Base-by-base conservation (phyloP, 2,797 vertebrate genomes). In the Triplophysa bombifrons region DNA sequence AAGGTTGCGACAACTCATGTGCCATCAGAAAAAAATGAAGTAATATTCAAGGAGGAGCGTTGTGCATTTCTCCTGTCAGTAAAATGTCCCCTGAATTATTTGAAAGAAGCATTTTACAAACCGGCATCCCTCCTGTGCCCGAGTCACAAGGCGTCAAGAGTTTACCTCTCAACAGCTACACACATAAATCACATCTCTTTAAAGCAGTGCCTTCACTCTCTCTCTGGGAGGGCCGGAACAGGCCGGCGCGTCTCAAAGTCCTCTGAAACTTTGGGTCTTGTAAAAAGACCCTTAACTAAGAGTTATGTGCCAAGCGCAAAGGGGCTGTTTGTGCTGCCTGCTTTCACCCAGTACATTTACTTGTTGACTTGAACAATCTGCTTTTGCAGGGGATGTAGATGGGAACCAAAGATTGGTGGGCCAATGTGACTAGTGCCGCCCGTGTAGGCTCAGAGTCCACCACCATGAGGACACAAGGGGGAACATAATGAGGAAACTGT, bases 401-500 rank as follows among this genome's bases (percentile, higher is more conserved):
- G 63, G 51, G 77, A 66, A 72, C 69, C 61, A 20, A 79, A 30
- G 69, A 72, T 72, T 72, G 30, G 44, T 51, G 65, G 72, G 34
- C 51, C 53, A 60, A n/a, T 60, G 66, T 66, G 81, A 34, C 51
- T 58, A 60, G 14, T 12, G 19, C 20, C 3, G 53, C 66, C 65
- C 22, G 8, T 44, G 63, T 22, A 74, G 22, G 48, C 67, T 58
- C 19, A 46, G 48, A 27, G 55, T 44, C 71, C 55, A 46, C 71
- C 19, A 10, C n/a, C 20, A 0, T 25, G 51, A 16, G 38, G 77
- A 44, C 55, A 73, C 38, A 48, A 14, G 53, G 16, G 50, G 81
- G 61, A 51, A 84, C 85, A 90, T 91, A 93, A 92, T 90, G 86
- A 80, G 7, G 55, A 92, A 86, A 83, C 82, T 72, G 87, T 92